Conservation (phyloP, 2,113 vertebrate genomes). For the Onychostruthus taczanowskii region DNA sequence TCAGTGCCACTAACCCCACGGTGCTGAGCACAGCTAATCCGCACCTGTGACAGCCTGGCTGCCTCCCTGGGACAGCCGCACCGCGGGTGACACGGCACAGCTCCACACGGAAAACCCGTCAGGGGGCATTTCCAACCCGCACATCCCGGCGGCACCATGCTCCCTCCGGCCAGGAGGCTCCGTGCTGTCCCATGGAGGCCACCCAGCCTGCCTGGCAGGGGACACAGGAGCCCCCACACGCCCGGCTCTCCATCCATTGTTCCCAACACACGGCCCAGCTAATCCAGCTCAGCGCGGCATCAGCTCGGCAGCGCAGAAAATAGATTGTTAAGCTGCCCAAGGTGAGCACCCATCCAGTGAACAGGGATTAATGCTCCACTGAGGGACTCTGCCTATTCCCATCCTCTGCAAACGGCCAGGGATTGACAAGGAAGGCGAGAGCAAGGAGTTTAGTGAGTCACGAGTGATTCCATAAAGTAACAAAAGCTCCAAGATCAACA, state of each 20-base stretch:
- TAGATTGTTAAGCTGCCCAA: constrained; percentile 26
- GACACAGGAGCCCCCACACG: neutral
- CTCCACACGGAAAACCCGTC: rapidly evolving
- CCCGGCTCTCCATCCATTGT: neutral
- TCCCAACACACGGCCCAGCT: neutral
- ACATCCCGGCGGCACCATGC: rapidly evolving
- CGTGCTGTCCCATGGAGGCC: rapidly evolving
- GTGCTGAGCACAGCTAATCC: rapidly evolving
- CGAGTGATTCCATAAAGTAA: neutral
- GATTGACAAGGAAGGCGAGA: neutral
- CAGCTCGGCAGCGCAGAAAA: neutral
- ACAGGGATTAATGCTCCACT: neutral
- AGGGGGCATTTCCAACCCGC: rapidly evolving
- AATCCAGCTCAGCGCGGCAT: constrained; percentile 1
- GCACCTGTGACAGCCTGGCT: rapidly evolving
- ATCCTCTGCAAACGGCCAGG: neutral
- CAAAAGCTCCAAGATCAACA: neutral
- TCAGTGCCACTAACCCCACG: neutral
- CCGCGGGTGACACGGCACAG: rapidly evolving
- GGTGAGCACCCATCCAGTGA: neutral
- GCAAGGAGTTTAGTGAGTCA: rapidly evolving
- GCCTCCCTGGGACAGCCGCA: neutral
- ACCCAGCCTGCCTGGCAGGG: neutral
- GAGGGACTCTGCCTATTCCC: neutral
- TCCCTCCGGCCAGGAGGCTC: rapidly evolving